Conservation (phyloP, 2,113 vertebrate genomes). For the Ceyx melanurus region DNA sequence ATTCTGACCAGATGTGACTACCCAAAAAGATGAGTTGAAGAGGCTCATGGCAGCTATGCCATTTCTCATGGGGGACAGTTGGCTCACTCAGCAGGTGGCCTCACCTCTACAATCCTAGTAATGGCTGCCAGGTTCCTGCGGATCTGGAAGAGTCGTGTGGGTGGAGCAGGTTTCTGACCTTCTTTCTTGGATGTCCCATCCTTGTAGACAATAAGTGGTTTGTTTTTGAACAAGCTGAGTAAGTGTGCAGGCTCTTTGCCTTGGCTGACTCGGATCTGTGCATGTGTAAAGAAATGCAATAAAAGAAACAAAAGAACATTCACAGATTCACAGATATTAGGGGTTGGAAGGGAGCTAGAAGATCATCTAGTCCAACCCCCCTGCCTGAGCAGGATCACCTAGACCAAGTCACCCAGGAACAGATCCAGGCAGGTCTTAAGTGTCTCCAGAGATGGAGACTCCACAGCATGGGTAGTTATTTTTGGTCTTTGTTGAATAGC, state of each 20-base stretch:
- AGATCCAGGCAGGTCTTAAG: too few species aligned
- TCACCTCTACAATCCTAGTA: conserved; percentile 90
- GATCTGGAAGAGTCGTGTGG: conserved; percentile 85
- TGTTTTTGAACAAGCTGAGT: conserved; percentile 88
- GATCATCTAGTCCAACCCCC: too few species aligned
- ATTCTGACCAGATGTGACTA: not conserved
- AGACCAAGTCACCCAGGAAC: too few species aligned
- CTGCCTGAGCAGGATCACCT: too few species aligned
- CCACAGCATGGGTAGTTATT: not conserved
- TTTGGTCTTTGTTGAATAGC: not conserved
- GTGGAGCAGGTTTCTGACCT: conserved; percentile 73
- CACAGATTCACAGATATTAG: too few species aligned
- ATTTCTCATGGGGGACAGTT: not conserved
- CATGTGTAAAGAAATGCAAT: not conserved
- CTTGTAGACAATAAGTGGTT: conserved; percentile 87
- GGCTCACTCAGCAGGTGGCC: not conserved
- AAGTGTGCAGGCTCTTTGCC: conserved; percentile 91
- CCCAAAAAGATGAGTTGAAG: not conserved
- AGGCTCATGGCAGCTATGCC: not conserved
- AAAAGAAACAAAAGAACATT: not conserved
- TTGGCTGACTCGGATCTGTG: conserved; percentile 87
- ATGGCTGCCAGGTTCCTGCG: conserved; percentile 83
- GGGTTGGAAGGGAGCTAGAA: too few species aligned
- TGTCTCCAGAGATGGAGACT: too few species aligned
- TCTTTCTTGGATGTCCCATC: conserved; percentile 84